Evolutionary conservation across 2,113 vertebrate species (phyloP).

Genomic region (Salminus brasiliensis): DNA sequence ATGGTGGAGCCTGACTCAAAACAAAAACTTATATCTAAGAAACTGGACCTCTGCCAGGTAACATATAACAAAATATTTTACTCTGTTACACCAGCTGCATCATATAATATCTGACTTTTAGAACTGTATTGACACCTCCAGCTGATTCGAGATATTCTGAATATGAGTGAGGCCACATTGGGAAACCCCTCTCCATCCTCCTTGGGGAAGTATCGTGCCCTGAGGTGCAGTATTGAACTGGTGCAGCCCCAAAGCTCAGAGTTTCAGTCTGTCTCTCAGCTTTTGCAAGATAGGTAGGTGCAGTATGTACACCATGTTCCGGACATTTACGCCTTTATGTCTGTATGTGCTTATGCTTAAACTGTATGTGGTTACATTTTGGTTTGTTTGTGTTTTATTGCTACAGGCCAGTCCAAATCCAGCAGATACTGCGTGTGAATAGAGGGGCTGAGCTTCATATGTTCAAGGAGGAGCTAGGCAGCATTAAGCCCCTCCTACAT

Average conservation of each 20-base stretch:
- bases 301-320: background rate
- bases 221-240: constrained; percentile 81
- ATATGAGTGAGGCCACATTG: constrained; percentile 77
- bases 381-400: constrained; percentile 12
- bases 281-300: constrained; percentile 62
- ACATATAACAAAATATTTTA: no score
- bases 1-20: background rate
- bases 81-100: no score
- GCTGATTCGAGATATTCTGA: constrained; percentile 84
- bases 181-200: constrained; percentile 67
- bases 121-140: constrained; percentile 48
- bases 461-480: constrained; percentile 79
- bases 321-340: background rate
- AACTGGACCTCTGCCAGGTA: constrained; percentile 87
- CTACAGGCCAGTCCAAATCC: constrained; percentile 68
- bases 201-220: constrained; percentile 83
- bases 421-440: constrained; percentile 76
- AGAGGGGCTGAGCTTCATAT: constrained; percentile 76
- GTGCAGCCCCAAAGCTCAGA: constrained; percentile 70
- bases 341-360: background rate
- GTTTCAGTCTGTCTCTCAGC: constrained; percentile 69
- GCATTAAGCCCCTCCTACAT: constrained; percentile 78
- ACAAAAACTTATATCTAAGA: constrained; percentile 71
- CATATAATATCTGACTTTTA: no score
- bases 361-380: background rate